Evolutionary conservation across 2,888 invertebrate species (phyloP).

Genomic region (Agrotis puta): DNA sequence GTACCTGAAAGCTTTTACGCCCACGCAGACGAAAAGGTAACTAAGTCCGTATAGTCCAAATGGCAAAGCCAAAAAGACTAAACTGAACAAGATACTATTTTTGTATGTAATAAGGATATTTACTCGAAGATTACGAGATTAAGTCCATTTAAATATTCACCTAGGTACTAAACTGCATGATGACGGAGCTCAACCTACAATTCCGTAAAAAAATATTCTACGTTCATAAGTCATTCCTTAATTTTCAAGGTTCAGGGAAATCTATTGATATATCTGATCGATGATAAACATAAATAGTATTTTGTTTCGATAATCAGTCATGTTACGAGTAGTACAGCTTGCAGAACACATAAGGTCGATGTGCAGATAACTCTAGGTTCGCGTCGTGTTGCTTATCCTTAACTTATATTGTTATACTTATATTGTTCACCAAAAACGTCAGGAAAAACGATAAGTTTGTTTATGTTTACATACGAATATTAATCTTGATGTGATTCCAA

Average conservation of each 20-base stretch:
- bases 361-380: not conserved
- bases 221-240: not conserved
- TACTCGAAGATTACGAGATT: constrained; percentile 3
- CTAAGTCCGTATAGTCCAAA: not conserved
- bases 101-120: not conserved
- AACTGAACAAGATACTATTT: not conserved
- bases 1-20: not conserved
- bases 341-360: not conserved
- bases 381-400: not conserved
- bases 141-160: constrained; percentile 1
- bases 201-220: constrained; percentile 11
- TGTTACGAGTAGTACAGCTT: not conserved
- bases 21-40: not conserved
- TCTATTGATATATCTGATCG: constrained; percentile 1
- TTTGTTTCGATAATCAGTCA: not conserved
- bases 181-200: not conserved
- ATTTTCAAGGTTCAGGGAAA: constrained; percentile 21
- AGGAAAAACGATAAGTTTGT: constrained; percentile 16
- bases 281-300: constrained; percentile 8
- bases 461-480: constrained; percentile 20
- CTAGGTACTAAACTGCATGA: not conserved
- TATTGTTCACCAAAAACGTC: constrained; percentile 8
- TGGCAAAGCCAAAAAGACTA: not conserved
- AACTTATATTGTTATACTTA: too few species aligned
- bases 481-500: constrained; percentile 40